Evolutionary conservation across 35 echinoderm and acorn worm genomes (phyloP), one percentile per base, ranked within the genome.

Genomic region (Diadema setosum): DNA sequence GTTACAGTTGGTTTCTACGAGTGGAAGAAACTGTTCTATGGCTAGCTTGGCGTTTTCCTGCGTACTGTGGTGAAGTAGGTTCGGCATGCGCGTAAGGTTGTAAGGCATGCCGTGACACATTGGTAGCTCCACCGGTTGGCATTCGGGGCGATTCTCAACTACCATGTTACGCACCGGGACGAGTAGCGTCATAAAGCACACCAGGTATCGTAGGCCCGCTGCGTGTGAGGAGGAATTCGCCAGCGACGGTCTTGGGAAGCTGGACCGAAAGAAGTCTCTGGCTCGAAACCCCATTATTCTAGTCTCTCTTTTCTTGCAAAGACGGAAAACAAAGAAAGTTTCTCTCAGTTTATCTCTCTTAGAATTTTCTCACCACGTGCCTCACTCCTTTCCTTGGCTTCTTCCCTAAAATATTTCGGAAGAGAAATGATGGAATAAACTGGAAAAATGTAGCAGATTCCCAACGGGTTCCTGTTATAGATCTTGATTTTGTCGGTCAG

Each of bases 41-140:
- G 96, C 89, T 15, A 99, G 45, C 58, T 88, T 83, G 56, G 96
- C 96, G 17, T 99, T 99, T 82, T 99, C 96, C 39, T 99, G 96
- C 0, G 96, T 94, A 29, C 96, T 99, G 75, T 99, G 96, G 49
- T 98, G 88, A 16, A 98, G 58, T 0, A 94, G 82, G 33, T 98
- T 98, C 2, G 96, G 96, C 96, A 98, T 98, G 42, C 93, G 56
- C 3, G 96, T 98, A 64, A 92, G 91, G 86, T 98, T 98, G 75
- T 94, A 98, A 4, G 89, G 88, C 83, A 98, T 91, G 0, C 40
- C 41, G 4, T 58, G 74, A 46, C 96, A 98, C 96, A 98, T 98
- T 0, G 92, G 92, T 1, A 98, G 85, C 46, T 84, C 55, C 31
- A 98, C 90, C 5, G 82, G 55, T 31, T 98, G 92, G 20, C 96